Evolutionary conservation across 2,113 vertebrate species (phyloP).

Genomic region (Chionodraco myersi): DNA sequence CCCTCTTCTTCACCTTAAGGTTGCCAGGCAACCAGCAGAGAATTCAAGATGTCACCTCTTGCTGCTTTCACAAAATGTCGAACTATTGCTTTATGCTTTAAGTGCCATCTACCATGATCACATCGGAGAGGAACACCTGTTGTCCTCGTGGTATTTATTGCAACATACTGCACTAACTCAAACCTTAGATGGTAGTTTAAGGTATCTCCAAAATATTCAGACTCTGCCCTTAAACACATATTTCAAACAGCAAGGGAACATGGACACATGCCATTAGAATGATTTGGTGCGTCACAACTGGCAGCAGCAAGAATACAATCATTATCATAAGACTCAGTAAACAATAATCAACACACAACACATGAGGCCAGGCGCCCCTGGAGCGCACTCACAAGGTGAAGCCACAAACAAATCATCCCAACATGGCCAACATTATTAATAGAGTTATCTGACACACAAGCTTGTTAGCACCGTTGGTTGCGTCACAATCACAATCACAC

Average conservation of each 20-base stretch:
- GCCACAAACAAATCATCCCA: neutral
- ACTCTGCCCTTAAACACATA: neutral
- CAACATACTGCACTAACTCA: neutral
- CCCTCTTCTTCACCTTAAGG: neutral
- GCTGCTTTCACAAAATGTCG: neutral
- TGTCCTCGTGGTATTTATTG: too few relatives aligned
- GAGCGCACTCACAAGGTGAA: neutral
- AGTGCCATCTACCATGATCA: neutral
- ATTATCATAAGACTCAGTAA: neutral
- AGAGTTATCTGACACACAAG: neutral
- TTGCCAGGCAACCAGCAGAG: neutral
- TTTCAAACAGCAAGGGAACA: neutral
- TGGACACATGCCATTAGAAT: neutral
- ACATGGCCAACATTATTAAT: neutral
- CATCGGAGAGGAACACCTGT: neutral
- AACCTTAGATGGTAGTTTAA: neutral
- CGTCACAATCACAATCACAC: neutral
- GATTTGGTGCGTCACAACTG: neutral
- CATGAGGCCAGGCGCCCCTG: neutral
- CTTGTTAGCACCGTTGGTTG: conserved; percentile 29
- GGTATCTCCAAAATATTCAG: neutral
- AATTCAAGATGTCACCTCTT: neutral
- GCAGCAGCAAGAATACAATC: neutral
- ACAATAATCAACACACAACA: conserved; percentile 2
- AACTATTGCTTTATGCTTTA: neutral